Conservation (phyloP, 2,888 invertebrate species). For the Lagria hirta region DNA sequence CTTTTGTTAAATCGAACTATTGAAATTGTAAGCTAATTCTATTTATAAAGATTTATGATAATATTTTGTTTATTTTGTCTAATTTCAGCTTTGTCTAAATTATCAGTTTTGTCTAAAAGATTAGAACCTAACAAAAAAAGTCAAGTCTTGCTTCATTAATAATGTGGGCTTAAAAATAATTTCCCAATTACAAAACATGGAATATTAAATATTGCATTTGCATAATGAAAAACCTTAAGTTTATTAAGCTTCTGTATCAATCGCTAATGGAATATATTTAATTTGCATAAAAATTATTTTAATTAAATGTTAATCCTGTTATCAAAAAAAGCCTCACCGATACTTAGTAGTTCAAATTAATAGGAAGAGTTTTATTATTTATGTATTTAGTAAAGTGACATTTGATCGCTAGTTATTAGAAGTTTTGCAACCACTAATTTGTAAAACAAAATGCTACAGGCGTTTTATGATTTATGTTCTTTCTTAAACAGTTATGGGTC, state of each 20-base stretch:
- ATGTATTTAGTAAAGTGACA: no score
- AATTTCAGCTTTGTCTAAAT: no score
- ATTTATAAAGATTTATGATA: background rate
- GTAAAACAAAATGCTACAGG: no score
- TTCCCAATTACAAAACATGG: conserved; percentile 45
- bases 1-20: conserved; percentile 3
- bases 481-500: no score
- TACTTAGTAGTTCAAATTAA: conserved; percentile 28
- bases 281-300: conserved; percentile 41
- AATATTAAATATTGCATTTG: conserved; percentile 43
- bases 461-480: no score
- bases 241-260: conserved; percentile 43
- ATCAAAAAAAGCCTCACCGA: conserved; percentile 20
- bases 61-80: no score
- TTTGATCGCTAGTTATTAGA: no score
- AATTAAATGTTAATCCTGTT: conserved; percentile 33
- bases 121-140: no score
- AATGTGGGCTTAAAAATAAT: conserved; percentile 40
- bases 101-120: no score
- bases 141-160: no score
- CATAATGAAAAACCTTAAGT: conserved; percentile 41
- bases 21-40: background rate
- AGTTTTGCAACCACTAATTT: no score
- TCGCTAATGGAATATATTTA: conserved; percentile 41
- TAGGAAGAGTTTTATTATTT: no score